phyloP scores from a whole-genome alignment of 2,888 invertebrate genomes.

The Athalia cordata region DNA sequence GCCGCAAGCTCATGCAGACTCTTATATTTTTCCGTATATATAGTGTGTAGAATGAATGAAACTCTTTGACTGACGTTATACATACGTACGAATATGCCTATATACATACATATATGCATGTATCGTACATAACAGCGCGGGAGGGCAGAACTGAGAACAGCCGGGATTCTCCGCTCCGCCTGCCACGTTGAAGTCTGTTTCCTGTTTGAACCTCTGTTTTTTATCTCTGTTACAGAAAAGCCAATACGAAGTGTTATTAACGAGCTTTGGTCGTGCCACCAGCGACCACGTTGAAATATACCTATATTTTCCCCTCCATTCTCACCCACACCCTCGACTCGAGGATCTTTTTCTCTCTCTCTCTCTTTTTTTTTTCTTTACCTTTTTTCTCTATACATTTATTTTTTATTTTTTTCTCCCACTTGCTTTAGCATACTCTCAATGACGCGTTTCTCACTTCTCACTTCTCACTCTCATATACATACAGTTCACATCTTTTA shows the following conservation, averaged over 20 bases:
- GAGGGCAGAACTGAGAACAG: too few species aligned
- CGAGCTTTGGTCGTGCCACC: slow-evolving; percentile 40
- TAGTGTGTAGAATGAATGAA: slow-evolving; percentile 53
- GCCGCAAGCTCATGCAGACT: slow-evolving; percentile 34
- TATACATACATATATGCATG: too few species aligned
- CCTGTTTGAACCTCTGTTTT: slow-evolving; percentile 43
- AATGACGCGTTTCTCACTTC: slow-evolving; percentile 40
- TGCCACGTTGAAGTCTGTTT: slow-evolving; percentile 47
- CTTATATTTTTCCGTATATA: not conserved
- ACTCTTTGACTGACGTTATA: slow-evolving; percentile 52
- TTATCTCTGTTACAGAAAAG: slow-evolving; percentile 34
- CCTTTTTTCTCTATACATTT: not conserved
- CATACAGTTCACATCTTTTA: slow-evolving; percentile 61
- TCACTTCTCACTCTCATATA: slow-evolving; percentile 34
- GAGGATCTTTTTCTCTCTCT: not conserved
- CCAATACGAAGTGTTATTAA: slow-evolving; percentile 46
- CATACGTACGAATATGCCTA: slow-evolving; percentile 17
- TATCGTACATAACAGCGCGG: too few species aligned
- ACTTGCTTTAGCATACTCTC: not conserved
- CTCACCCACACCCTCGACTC: not conserved
- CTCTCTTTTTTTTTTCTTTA: not conserved
- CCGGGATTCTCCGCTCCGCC: slow-evolving; percentile 25
- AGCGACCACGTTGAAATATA: slow-evolving; percentile 9
- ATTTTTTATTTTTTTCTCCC: not conserved
- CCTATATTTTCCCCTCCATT: slow-evolving; percentile 8